These are phyloP conservation scores for Prorops nasuta DNA, from an alignment of 1,140 invertebrate species.

Conservation along the genomic window DNA sequence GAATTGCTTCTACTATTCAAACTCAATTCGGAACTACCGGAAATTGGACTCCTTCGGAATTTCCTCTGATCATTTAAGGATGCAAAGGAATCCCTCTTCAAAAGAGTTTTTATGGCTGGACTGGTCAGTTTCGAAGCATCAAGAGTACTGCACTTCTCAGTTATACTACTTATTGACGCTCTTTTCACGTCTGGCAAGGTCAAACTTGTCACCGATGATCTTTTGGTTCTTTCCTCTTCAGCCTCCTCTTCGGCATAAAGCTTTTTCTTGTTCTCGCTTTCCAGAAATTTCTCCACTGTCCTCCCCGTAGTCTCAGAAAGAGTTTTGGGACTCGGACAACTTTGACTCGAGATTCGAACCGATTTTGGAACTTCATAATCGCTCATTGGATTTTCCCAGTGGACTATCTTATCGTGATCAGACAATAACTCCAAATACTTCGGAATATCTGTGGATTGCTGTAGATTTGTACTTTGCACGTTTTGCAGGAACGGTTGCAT, in stretches of 20 bases:
- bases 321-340: conserved; percentile 6
- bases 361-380: conserved; percentile 63
- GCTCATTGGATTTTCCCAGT: conserved; percentile 49
- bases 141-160: conserved; percentile 43
- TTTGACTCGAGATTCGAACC: conserved; percentile 29
- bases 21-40: conserved; percentile 34
- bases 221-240: conserved; percentile 15
- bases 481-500: conserved; percentile 48
- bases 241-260: background rate
- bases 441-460: conserved; percentile 41
- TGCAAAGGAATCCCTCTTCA: conserved; percentile 36
- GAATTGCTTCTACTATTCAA: conserved; percentile 38
- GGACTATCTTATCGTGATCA: conserved; percentile 51
- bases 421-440: conserved; percentile 62
- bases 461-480: conserved; percentile 30
- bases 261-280: conserved; percentile 10
- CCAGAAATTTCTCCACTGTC: conserved; percentile 14
- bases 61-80: conserved; percentile 41
- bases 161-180: conserved; percentile 35
- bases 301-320: conserved; percentile 11
- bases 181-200: conserved; percentile 39
- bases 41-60: conserved; percentile 27
- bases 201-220: conserved; percentile 41
- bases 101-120: conserved; percentile 14
- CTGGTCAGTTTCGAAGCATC: conserved; percentile 34